Base-by-base conservation (phyloP, 2,888 invertebrate species). In the Eristalis arbustorum region DNA sequence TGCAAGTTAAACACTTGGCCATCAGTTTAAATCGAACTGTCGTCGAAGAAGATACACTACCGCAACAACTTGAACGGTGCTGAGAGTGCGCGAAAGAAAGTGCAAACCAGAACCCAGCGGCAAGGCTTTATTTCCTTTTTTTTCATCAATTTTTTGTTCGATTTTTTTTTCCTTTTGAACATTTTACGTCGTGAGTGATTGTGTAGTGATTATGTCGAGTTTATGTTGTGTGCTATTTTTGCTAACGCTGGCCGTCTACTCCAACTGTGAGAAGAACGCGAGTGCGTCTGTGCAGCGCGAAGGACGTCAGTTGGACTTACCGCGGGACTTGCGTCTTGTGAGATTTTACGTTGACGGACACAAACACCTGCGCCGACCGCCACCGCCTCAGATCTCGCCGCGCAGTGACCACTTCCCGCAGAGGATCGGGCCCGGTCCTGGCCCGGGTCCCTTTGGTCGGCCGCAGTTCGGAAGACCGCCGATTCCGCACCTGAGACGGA, bases 381-480 rank as follows among this genome's bases (percentile, higher is more conserved):
- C 90, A 59, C 83, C 78, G 4, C 64, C 90, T 13, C 89, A 90
- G 68, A 82, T 90, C 37, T 89, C 89, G 2, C 62, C 90, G 1
- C 89, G 90, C 13, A 83, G 88, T 1, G 91, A 91, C 77, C 88
- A 84, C 62, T 79, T 89, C 3, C 83, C 83, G 11, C 81, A 79
- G 18, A 69, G 73, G 64, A 18, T 56, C 40, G 77, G 71, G 1
- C 75, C 67, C 2, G 82, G 78, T 56, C 59, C 71, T 31, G 83
- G 74, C 22, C 71, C 82, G 25, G 78, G 73, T 14, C 59, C 67
- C 0, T 87, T 64, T 64, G 78, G 83, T 10, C 28, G 87, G 13
- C 78, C 87, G 10, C 83, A 66, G 10, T 87, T 87, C 34, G 79
- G 57, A 0, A 75, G 89, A 3, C 62, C 59, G 3, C 84, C 82